Evolutionary conservation across 2,797 vertebrate species (phyloP), one percentile per base, ranked within the genome.

Genomic region (Acanthopagrus latus): DNA sequence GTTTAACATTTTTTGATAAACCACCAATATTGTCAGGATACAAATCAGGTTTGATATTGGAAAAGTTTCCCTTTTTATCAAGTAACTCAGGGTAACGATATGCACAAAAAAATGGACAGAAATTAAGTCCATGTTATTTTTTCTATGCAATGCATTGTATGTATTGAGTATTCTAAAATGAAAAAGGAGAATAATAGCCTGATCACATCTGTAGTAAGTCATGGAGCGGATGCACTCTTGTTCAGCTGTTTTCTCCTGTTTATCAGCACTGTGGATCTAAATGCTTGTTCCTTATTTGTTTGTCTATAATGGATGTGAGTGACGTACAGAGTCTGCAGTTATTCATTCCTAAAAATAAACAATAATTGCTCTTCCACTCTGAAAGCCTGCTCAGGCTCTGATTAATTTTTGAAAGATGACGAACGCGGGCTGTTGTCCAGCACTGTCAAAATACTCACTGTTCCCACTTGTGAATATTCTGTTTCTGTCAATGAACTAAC

Each of bases 231-330:
- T 52, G 29, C 21, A 21, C 23, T 47, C 27, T 55, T 13, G 38
- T 48, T 50, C 20, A 60, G 7, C 25, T 33, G 47, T 33, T 23
- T 38, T 25, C 21, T 47, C 20, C 8, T 62, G 3, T 63, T 69
- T 17, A 48, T 63, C 43, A 48, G 51, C 9, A 18, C n/a, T 8
- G 27, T 13, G 5, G 17, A 17, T 57, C 23, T 70, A 43, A 67
- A 57, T 10, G 29, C 12, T 41, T 21, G 13, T 18, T 64, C 14
- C 10, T 43, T 29, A 18, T 43, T 21, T 23, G 14, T 47, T 73
- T 64, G 4, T 50, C 29, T 64, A 27, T 27, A 48, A 66, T 74
- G 17, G 21, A 66, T n/a, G 13, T 20, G 16, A 41, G 38, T 57
- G 63, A 58, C 1, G 3, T 21, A 18, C 60, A 48, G 60, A 57